A percentile compares a stretch with the other conserved stretches of the same genome.
Conservation (phyloP, 2,797 vertebrate genomes). For the Gadopsis marmoratus region DNA sequence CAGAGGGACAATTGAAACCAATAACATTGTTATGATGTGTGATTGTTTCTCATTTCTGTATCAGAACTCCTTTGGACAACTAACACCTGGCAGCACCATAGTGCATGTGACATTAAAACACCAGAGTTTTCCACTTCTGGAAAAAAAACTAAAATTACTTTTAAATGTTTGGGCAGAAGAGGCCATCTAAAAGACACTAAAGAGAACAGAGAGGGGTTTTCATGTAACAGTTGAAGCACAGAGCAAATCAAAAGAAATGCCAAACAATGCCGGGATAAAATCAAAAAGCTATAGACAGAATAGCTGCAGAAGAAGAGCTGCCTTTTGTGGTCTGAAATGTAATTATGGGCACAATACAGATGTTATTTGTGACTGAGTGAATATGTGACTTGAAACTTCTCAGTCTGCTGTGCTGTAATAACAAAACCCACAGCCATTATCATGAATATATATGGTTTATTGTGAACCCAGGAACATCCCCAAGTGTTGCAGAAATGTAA, state of each 20-base stretch:
- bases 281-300: conserved; percentile 15
- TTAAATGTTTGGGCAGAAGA: conserved; percentile 21
- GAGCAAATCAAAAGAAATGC: conserved; percentile 21
- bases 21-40: too few relatives aligned
- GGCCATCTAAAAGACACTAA: conserved; percentile 9
- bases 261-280: conserved; percentile 18
- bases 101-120: conserved; percentile 15
- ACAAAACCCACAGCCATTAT: background rate
- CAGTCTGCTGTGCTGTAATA: background rate
- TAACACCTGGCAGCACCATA: conserved; percentile 10
- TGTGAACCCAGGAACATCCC: background rate
- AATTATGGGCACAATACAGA: background rate
- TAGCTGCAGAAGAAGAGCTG: background rate
- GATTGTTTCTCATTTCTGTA: background rate
- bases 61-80: background rate
- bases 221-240: conserved; percentile 1
- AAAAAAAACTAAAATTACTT: conserved; percentile 23
- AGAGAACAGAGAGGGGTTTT: conserved; percentile 4
- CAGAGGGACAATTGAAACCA: conserved; percentile 1
- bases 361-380: conserved; percentile 1
- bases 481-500: background rate
- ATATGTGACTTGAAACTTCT: conserved; percentile 6
- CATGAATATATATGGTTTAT: background rate
- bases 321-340: conserved; percentile 15
- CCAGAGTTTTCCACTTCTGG: conserved; percentile 14